Evolutionary conservation across 2,797 vertebrate species (phyloP).

Genomic region (Spinus olivaceus): DNA sequence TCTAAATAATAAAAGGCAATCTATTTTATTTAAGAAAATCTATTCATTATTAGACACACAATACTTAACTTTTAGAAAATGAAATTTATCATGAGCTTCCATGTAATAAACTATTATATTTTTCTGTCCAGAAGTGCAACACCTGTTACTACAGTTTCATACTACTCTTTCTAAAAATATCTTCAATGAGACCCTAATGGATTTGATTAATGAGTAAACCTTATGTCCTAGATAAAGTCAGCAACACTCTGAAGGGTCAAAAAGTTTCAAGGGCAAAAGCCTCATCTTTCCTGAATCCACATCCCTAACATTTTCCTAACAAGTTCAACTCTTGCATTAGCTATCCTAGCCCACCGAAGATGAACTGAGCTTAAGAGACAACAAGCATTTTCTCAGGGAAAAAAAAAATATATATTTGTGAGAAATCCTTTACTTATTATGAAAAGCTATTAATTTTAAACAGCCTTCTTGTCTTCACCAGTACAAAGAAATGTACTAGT

Average conservation of each 20-base stretch:
- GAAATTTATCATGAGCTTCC: neutral
- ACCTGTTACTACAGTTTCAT: neutral
- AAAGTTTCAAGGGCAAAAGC: conserved; percentile 2
- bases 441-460: neutral
- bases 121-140: neutral
- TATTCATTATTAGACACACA: neutral
- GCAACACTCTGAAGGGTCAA: neutral
- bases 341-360: neutral
- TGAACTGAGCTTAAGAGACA: neutral
- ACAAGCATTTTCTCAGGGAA: neutral
- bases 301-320: neutral
- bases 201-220: neutral
- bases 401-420: neutral
- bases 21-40: neutral
- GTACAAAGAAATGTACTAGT: neutral
- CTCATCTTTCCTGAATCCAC: neutral
- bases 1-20: neutral
- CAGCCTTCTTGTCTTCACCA: neutral
- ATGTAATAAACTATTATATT: neutral
- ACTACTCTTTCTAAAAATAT: conserved; percentile 5
- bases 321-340: neutral
- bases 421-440: neutral
- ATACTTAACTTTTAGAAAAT: neutral
- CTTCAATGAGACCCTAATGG: neutral
- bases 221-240: neutral